A percentile compares a stretch with the other conserved stretches of the same genome.
Conservation (phyloP, 1,140 invertebrate species). For the Drosophila grimshawi region DNA sequence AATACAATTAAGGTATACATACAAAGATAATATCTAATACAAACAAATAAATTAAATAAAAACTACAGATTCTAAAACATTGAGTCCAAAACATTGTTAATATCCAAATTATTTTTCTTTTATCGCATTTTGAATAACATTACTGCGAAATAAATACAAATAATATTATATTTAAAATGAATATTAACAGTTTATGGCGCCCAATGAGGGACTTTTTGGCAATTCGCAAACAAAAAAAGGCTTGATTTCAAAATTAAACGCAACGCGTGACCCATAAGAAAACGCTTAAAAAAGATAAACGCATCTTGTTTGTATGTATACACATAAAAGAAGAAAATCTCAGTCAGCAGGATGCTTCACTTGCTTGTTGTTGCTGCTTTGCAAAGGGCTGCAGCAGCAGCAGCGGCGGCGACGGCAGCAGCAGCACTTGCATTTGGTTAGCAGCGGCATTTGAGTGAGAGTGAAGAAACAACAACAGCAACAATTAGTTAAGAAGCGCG, state of each 20-base stretch:
- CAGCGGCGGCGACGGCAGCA: not conserved
- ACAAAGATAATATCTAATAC: not conserved
- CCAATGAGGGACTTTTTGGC: too few species aligned
- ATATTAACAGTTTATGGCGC: too few species aligned
- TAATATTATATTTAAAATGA: too few species aligned
- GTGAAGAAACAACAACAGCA: slow-evolving; percentile 72
- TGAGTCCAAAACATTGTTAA: too few species aligned
- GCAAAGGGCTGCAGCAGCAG: slow-evolving; percentile 45
- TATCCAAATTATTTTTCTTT: too few species aligned
- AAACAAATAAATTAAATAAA: not conserved
- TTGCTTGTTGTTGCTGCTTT: slow-evolving; percentile 10
- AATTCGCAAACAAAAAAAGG: not conserved
- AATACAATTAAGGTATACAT: not conserved
- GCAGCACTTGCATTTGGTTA: slow-evolving; percentile 73
- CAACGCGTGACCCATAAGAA: not conserved
- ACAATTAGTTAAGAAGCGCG: slow-evolving; percentile 36
- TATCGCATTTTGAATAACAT: too few species aligned
- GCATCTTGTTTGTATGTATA: not conserved
- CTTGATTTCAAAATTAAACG: not conserved
- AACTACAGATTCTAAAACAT: not conserved
- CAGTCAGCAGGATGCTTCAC: slow-evolving; percentile 33
- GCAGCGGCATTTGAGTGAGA: slow-evolving; percentile 83
- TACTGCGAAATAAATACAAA: too few species aligned
- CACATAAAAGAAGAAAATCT: slow-evolving; percentile 9
- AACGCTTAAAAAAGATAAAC: not conserved